Percentiles rank a stretch among this genome's conserved stretches.
These are phyloP conservation scores for Nomada ferruginata DNA, from an alignment of 2,888 invertebrate species.

Conservation along the genomic window DNA sequence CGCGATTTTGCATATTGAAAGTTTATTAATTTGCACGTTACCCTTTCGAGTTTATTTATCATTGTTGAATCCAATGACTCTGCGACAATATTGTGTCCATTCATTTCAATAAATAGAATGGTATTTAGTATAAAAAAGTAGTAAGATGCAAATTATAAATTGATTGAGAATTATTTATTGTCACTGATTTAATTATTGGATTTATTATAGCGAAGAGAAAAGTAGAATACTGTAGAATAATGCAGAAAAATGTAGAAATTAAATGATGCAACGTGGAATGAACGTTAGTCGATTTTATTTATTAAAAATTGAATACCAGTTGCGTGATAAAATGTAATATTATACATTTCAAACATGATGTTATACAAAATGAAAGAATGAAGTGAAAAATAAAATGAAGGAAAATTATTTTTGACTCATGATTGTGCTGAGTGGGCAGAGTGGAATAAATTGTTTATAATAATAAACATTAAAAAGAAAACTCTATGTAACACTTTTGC, in stretches of 20 bases:
- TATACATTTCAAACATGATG: not conserved
- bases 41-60: not conserved
- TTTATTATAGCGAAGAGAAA: not conserved
- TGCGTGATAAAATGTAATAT: not conserved
- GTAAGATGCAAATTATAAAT: not conserved
- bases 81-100: not conserved
- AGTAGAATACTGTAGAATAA: not conserved
- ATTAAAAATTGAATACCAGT: slow-evolving; percentile 1
- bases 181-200: not conserved
- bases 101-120: not conserved
- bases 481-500: too few species aligned
- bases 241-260: not conserved
- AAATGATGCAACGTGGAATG: not conserved
- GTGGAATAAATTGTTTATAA: not conserved
- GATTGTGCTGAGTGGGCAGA: not conserved
- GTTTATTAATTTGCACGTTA: not conserved
- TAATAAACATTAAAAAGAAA: not conserved
- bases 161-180: not conserved
- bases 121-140: not conserved
- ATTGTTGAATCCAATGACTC: not conserved
- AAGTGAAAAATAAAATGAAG: not conserved
- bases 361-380: slow-evolving; percentile 2
- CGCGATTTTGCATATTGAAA: too few species aligned
- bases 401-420: not conserved
- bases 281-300: slow-evolving; percentile 3